Conservation (phyloP, 2,797 vertebrate species). For the Aulostomus chinensis region DNA sequence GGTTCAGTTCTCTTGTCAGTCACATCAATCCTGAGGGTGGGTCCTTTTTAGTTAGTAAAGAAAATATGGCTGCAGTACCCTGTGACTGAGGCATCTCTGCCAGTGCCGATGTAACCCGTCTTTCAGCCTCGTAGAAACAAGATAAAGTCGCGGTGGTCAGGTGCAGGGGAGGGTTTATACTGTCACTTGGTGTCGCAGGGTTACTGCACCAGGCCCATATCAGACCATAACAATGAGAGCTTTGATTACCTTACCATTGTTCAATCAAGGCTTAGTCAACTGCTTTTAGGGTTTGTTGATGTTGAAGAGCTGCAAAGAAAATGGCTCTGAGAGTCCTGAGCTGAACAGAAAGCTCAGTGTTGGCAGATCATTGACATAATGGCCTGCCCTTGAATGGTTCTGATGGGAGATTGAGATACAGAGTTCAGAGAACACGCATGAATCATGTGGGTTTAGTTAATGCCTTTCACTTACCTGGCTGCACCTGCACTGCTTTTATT, state of each 20-base stretch:
- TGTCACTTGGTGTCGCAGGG: conserved; percentile 36
- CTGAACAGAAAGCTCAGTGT: conserved; percentile 38
- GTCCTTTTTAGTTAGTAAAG: background rate
- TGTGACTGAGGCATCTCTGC: conserved; percentile 4
- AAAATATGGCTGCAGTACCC: background rate
- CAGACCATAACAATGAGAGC: conserved; percentile 40
- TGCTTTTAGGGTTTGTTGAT: conserved; percentile 38
- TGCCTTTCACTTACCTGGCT: conserved; percentile 36
- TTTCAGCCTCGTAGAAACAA: conserved; percentile 1
- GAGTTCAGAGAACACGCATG: conserved; percentile 32
- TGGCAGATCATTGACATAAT: conserved; percentile 46
- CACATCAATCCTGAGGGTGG: background rate
- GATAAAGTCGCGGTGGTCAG: conserved; percentile 30
- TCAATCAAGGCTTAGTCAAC: conserved; percentile 48
- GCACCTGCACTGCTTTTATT: conserved; percentile 58
- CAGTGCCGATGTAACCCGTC: conserved; percentile 15
- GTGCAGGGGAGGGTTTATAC: conserved; percentile 37
- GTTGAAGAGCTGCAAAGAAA: conserved; percentile 39
- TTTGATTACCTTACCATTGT: conserved; percentile 36
- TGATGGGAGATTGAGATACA: conserved; percentile 57
- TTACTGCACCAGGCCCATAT: conserved; percentile 28
- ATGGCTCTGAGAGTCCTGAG: conserved; percentile 6
- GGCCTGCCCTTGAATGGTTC: conserved; percentile 43
- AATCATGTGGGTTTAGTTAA: conserved; percentile 53
- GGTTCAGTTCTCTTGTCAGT: conserved; percentile 24